These are phyloP conservation scores for Drosophila percnosoma DNA, from an alignment of 2,888 invertebrate genomes.

Conservation along the genomic window DNA sequence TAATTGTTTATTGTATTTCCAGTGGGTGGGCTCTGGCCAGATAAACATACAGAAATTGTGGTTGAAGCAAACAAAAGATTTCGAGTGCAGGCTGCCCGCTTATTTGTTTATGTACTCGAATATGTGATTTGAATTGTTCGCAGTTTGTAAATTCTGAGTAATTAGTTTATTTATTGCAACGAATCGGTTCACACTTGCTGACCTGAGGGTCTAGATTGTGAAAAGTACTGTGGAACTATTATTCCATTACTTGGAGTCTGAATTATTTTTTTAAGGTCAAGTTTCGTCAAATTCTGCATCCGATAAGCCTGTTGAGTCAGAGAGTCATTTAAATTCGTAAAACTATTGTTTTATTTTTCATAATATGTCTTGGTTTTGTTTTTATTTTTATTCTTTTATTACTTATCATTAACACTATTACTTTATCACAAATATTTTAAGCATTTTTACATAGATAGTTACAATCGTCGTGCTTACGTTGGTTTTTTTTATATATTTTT, in stretches of 20 bases:
- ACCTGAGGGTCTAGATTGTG: background rate
- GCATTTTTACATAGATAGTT: slow-evolving; percentile 81
- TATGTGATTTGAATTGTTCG: background rate
- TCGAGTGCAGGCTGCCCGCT: background rate
- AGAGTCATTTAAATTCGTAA: background rate
- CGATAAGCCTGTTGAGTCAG: background rate
- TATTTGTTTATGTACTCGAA: background rate
- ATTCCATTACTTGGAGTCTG: background rate
- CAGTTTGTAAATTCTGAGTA: background rate
- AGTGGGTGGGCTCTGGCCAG: background rate
- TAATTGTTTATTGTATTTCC: slow-evolving; percentile 14
- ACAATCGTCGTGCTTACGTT: slow-evolving; percentile 65
- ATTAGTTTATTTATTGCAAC: background rate
- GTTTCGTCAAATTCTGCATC: background rate
- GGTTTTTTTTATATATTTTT: slow-evolving; percentile 10
- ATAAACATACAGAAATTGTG: background rate
- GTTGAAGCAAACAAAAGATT: background rate
- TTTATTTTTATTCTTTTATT: slow-evolving; percentile 68
- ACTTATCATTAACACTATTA: slow-evolving; percentile 78
- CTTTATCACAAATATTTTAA: slow-evolving; percentile 81
- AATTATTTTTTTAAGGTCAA: background rate
- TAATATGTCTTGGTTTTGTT: slow-evolving; percentile 60
- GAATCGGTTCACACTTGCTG: background rate
- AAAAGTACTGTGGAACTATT: background rate
- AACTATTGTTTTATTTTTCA: slow-evolving; percentile 35